Evolutionary conservation across 2,888 invertebrate species (phyloP).

Genomic region (Phasia obesa): DNA sequence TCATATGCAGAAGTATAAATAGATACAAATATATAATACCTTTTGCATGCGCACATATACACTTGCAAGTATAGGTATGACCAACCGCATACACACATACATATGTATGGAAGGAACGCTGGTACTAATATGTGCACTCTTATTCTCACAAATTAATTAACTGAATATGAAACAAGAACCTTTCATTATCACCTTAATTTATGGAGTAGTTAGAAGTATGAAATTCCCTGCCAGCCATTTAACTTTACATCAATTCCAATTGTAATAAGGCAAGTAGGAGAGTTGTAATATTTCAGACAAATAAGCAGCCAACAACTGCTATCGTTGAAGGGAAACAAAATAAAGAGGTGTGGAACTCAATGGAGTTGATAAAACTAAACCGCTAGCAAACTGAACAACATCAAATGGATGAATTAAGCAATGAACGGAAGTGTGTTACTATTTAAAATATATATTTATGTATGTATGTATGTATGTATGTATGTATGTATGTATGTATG

Average conservation of each 20-base stretch:
- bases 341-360: neutral
- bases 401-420: constrained; percentile 63
- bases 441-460: constrained; percentile 46
- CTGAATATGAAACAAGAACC: constrained; percentile 72
- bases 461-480: neutral
- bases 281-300: constrained; percentile 37
- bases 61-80: too few relatives aligned
- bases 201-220: constrained; percentile 73
- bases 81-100: too few relatives aligned
- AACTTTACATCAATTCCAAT: constrained; percentile 67
- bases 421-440: constrained; percentile 56
- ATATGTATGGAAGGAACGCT: neutral
- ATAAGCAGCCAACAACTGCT: constrained; percentile 37
- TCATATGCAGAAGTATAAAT: neutral
- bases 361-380: constrained; percentile 33
- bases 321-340: neutral
- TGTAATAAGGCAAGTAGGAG: constrained; percentile 55
- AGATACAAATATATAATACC: neutral
- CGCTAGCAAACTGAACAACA: constrained; percentile 39
- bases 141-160: constrained; percentile 71
- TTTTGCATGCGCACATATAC: too few relatives aligned
- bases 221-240: constrained; percentile 73
- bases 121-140: constrained; percentile 18
- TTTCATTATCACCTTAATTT: constrained; percentile 73
- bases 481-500: neutral